Base-by-base conservation (phyloP, 2,113 vertebrate species). In the Lophochroa leadbeateri region DNA sequence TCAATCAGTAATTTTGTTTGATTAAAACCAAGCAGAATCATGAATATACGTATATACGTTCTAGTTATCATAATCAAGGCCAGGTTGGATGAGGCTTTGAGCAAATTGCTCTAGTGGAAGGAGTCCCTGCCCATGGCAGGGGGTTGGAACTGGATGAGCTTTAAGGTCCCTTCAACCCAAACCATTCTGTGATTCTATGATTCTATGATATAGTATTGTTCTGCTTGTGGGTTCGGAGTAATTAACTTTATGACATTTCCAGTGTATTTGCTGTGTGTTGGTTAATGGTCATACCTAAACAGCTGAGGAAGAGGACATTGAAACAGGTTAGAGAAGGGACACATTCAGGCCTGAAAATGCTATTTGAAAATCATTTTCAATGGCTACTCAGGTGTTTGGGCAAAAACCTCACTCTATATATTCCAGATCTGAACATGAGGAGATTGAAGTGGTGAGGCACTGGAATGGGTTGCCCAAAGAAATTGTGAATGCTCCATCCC, bases 201-300 rank as follows among this genome's bases (percentile, higher is more conserved):
- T 35, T 58, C 57, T 58, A 24, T 24, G 37, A 28, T 2, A 14
- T 4, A 65, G 6, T 33, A 52, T 44, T 1, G 4, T 18, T 88
- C n/a, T 53, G 28, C 39, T 43, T 0, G 0, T 31, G 28, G 11
- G 20, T 58, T 78, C 0, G 4, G 9, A 41, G 20, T 31, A 47
- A 82, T 8, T 29, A 46, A 55, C 17, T n/a, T 79, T 9, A 37
- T 13, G n/a, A 35, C 13, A 31, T 43, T 63, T 43, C 37, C 67
- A 63, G 76, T 76, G 6, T 57, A 65, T 67, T 78, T 68, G 4
- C 27, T 25, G 11, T 7, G 14, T 17, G 29, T 27, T 80, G 47
- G 29, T 53, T 53, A 65, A 71, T 13, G 65, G 43, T 21, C 31
- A 14, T 33, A 20, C 7, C 61, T 67, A 68, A 55, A 25, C 24